Conservation (phyloP, 2,113 vertebrate species). For the Dasyornis broadbenti region DNA sequence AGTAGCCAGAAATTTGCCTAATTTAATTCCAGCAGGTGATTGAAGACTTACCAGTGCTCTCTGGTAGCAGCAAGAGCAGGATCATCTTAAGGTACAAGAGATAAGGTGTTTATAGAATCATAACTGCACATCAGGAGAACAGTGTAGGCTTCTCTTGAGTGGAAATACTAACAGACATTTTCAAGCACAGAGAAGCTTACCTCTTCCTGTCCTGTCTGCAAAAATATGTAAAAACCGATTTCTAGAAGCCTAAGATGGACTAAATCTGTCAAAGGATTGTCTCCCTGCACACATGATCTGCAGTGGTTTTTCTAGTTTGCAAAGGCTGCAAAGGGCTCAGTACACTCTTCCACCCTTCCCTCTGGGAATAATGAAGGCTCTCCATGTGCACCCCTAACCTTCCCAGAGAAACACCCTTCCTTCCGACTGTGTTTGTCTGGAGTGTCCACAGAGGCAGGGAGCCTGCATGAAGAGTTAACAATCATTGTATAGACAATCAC, state of each 20-base stretch:
- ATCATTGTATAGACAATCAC: not conserved
- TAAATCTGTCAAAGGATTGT: not conserved
- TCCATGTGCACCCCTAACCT: not conserved
- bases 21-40: not conserved
- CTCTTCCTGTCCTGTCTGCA: not conserved
- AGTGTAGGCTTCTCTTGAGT: not conserved
- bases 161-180: not conserved
- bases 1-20: not conserved
- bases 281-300: not conserved
- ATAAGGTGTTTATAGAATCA: not conserved
- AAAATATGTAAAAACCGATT: not conserved
- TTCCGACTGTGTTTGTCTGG: not conserved
- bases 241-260: not conserved
- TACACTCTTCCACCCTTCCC: not conserved
- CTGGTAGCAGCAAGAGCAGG: not conserved
- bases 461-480: fast-evolving
- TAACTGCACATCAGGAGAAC: not conserved
- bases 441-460: not conserved
- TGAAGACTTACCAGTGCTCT: not conserved
- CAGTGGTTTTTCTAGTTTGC: not conserved
- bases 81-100: not conserved
- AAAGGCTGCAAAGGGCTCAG: not conserved
- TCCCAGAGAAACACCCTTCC: not conserved
- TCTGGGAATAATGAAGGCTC: not conserved
- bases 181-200: not conserved